Conservation (phyloP, 1,140 invertebrate genomes). For the Ptiloglossa arizonensis region DNA sequence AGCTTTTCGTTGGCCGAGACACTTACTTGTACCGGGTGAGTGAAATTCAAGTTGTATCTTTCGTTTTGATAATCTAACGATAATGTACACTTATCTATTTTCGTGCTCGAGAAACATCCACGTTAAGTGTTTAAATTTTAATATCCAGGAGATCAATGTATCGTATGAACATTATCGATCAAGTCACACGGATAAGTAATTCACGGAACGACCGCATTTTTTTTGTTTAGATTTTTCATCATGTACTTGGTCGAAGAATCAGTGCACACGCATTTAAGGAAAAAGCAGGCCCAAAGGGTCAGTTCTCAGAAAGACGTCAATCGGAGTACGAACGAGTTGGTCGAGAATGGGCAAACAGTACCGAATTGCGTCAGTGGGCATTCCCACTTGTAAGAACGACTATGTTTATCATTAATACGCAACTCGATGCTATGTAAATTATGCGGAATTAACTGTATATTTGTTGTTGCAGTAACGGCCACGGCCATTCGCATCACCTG, state of each 20-base stretch:
- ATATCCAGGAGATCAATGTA: no score
- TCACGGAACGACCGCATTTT: no score
- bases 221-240: constrained; percentile 89
- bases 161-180: no score
- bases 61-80: no score
- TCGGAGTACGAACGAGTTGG: constrained; percentile 73
- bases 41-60: not conserved
- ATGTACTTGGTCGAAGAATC: constrained; percentile 93
- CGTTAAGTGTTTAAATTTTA: no score
- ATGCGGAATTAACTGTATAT: not conserved
- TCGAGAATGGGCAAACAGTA: constrained; percentile 68
- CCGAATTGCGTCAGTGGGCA: constrained; percentile 49
- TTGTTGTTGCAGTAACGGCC: constrained; percentile 40
- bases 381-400: constrained; percentile 63
- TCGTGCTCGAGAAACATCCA: no score
- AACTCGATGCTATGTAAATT: constrained; percentile 9
- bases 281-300: constrained; percentile 62
- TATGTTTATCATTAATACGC: not conserved
- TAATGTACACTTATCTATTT: no score
- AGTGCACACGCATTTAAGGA: constrained; percentile 86
- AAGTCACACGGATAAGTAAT: no score
- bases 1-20: constrained; percentile 87
- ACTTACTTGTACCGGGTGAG: constrained; percentile 85
- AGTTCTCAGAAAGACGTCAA: constrained; percentile 57
- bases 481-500: constrained; percentile 75